Evolutionary conservation across 2,797 vertebrate species (phyloP), one percentile per base, ranked within the genome.

Genomic region (Myripristis murdjan): DNA sequence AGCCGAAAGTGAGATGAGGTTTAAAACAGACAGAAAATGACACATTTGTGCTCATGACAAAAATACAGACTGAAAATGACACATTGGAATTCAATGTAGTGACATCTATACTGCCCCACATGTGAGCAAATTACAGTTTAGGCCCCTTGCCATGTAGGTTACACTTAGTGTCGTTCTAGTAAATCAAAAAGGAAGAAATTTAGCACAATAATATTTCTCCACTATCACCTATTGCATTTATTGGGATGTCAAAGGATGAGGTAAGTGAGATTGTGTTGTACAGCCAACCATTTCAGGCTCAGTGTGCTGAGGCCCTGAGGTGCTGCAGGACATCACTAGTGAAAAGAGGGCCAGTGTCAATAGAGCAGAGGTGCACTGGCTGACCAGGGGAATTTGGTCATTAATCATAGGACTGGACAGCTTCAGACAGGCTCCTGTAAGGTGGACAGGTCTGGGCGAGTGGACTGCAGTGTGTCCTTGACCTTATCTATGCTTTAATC

Each of bases 371-470:
- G 81, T 84, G 60, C 72, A 41, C 53, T 20, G 57, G 69, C 59
- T 84, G 84, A 87, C 84, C 84, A 44, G 65, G 58, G 68, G 70
- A 76, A 71, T 83, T 58, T 33, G 79, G 87, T 91, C 91, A 90
- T 93, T 91, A 91, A 92, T 93, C 92, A 93, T 87, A 12, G 3
- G 55, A 74, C 55, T 52, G 88, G 87, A 91, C 91, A 87, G 86
- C 71, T 69, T 37, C 63, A 72, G 88, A 88, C 77, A 62, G 9
- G 59, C 18, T 65, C 31, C 62, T 79, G 68, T 24, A 75, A 85
- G 68, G 63, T 85, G 86, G 85, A 84, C 88, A 75, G 61, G 81
- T 81, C 79, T 62, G 64, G 20, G 44, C 33, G 16, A 65, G 69
- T 49, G 71, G 39, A 86, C 68, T 22, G 6, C 79, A 77, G 26